phyloP scores from a whole-genome alignment of 2,888 invertebrate genomes.

The Gymnocheta viridis region DNA sequence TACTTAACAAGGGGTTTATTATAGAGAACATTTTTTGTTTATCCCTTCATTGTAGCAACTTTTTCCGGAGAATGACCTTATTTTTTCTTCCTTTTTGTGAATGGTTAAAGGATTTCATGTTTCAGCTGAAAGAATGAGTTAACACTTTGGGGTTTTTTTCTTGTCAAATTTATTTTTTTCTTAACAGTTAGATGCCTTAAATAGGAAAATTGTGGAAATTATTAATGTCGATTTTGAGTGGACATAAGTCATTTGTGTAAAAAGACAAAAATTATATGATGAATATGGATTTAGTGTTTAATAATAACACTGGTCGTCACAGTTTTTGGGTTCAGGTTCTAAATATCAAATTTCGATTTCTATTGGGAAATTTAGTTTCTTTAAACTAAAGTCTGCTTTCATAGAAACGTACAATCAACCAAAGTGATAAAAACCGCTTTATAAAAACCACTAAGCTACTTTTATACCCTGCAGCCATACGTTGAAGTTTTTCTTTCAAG shows the following conservation, averaged over 20 bases:
- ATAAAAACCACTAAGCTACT: too few relatives aligned
- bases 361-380: too few relatives aligned
- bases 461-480: too few relatives aligned
- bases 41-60: neutral
- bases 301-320: too few relatives aligned
- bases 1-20: slow-evolving; percentile 66
- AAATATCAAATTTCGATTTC: too few relatives aligned
- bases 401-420: too few relatives aligned
- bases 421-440: too few relatives aligned
- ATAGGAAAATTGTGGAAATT: slow-evolving; percentile 38
- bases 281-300: too few relatives aligned
- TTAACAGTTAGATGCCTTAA: slow-evolving; percentile 12
- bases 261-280: too few relatives aligned
- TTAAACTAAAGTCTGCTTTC: too few relatives aligned
- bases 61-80: neutral
- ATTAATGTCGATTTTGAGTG: slow-evolving; percentile 41
- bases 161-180: neutral
- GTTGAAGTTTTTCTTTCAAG: too few relatives aligned
- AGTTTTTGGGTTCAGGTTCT: too few relatives aligned
- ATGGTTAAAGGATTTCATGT: slow-evolving; percentile 33
- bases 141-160: neutral
- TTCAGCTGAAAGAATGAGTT: slow-evolving; percentile 1
- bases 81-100: neutral
- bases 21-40: neutral
- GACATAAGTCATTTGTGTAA: neutral